phyloP scores from a whole-genome alignment of 23 tunicate genomes.

The Ciona savignyi region DNA sequence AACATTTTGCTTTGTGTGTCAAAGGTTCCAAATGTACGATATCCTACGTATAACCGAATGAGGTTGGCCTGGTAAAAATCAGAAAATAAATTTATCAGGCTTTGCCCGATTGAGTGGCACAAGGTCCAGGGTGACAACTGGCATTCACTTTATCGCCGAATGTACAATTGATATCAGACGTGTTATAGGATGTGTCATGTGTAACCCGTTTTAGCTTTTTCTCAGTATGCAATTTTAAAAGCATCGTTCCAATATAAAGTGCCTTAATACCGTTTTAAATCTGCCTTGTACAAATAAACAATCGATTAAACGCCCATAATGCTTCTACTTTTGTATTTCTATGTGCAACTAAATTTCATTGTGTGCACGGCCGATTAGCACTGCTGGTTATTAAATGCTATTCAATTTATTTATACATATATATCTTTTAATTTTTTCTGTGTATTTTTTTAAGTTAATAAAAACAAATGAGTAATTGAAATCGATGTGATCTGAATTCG shows the following conservation, averaged over 20 bases:
- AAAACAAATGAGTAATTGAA: neutral
- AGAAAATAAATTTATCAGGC: neutral
- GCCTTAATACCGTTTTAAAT: neutral
- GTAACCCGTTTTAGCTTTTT: neutral
- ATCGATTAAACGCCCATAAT: neutral
- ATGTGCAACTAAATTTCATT: neutral
- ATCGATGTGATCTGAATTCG: neutral
- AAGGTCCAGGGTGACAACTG: neutral
- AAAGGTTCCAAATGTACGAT: neutral
- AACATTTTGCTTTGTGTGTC: neutral
- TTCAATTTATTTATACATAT: neutral
- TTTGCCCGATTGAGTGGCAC: conserved; percentile 1
- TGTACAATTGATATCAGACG: neutral
- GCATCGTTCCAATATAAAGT: neutral
- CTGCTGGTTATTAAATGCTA: neutral
- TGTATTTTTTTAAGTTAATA: neutral
- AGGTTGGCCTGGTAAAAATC: neutral
- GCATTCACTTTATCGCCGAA: neutral
- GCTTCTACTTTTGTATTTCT: neutral
- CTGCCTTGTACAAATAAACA: neutral
- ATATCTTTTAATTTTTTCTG: neutral
- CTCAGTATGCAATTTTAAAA: neutral
- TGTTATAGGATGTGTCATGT: neutral
- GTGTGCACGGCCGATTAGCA: neutral
- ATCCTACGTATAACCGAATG: neutral